phyloP scores from a whole-genome alignment of 2,113 vertebrate genomes.

The Cephalopterus ornatus region DNA sequence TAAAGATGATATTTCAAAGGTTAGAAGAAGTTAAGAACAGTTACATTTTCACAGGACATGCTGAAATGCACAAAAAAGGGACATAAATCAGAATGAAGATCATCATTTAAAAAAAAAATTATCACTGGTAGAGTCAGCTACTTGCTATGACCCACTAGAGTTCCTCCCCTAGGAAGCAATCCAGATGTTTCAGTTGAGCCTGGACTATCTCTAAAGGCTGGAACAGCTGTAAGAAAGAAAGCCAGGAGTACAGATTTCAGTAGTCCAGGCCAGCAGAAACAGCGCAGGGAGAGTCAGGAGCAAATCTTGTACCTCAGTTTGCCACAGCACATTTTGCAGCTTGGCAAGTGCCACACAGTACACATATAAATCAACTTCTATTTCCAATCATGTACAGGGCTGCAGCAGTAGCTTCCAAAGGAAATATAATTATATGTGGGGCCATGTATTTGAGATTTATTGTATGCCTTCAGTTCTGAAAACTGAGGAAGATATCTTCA shows the following conservation, averaged over 20 bases:
- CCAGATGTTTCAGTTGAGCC: background rate
- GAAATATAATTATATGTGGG: background rate
- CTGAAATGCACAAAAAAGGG: background rate
- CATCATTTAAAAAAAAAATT: background rate
- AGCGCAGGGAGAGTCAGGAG: background rate
- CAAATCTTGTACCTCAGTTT: background rate
- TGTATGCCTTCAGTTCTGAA: background rate
- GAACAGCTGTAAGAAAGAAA: background rate
- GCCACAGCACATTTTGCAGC: background rate
- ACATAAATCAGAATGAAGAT: background rate
- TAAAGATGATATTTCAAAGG: background rate
- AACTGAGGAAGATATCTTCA: background rate
- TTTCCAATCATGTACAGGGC: background rate
- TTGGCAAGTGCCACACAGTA: rapidly evolving
- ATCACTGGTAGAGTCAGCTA: background rate
- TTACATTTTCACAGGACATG: background rate
- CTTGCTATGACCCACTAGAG: background rate
- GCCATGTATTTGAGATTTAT: background rate
- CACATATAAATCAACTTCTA: background rate
- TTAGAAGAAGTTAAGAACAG: background rate
- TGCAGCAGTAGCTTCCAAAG: background rate
- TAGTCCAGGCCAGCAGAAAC: background rate
- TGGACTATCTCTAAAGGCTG: background rate
- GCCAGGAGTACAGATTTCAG: background rate
- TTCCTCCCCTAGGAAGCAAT: background rate